Conservation (phyloP, 2,888 invertebrate species). For the Megalurothrips usitatus region DNA sequence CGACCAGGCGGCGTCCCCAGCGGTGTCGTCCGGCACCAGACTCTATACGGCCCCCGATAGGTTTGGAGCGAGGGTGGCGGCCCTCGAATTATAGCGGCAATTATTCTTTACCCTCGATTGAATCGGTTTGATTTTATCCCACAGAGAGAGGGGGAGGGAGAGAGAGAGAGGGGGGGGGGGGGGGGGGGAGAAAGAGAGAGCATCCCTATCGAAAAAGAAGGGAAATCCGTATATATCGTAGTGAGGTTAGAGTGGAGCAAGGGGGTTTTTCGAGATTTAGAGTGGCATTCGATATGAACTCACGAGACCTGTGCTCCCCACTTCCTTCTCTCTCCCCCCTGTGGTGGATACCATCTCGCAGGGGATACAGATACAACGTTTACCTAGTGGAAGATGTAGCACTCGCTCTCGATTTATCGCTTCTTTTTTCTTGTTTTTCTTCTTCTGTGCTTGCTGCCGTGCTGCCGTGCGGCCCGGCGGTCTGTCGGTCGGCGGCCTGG, state of each 20-base stretch:
- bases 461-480: too few relatives aligned
- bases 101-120: conserved; percentile 13
- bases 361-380: conserved; percentile 10
- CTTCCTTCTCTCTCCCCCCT: background rate
- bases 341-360: background rate
- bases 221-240: background rate
- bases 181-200: background rate
- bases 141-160: background rate
- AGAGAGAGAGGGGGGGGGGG: background rate
- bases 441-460: background rate
- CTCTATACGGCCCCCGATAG: background rate
- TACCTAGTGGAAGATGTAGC: conserved; percentile 24
- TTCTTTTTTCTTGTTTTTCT: background rate
- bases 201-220: background rate
- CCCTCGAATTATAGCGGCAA: background rate
- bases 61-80: background rate
- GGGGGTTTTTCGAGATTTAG: background rate
- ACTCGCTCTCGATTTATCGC: background rate
- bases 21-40: background rate
- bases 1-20: background rate
- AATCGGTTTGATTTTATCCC: conserved; percentile 21
- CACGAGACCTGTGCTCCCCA: background rate
- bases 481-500: background rate
- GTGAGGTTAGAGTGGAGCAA: background rate
- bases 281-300: conserved; percentile 19